Percentiles rank a stretch among this genome's conserved stretches.
phyloP scores from a whole-genome alignment of 2,797 vertebrate genomes.

The Sandelia bainsii region DNA sequence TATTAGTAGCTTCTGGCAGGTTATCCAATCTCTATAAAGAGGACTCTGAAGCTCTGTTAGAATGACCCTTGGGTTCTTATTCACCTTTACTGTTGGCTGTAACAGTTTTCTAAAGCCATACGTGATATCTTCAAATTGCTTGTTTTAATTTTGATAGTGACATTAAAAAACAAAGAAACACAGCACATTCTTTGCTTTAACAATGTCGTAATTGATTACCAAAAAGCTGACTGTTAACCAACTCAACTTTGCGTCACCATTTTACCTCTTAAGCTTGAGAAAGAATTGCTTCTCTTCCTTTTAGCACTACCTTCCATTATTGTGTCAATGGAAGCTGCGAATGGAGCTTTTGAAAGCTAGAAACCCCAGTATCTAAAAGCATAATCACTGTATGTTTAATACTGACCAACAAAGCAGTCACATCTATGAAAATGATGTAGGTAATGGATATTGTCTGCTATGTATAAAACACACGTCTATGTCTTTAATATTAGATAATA shows the following conservation, averaged over 20 bases:
- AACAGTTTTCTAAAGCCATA: too few relatives aligned
- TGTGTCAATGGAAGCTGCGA: not conserved
- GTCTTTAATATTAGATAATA: not conserved
- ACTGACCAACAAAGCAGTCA: not conserved
- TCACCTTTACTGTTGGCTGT: too few relatives aligned
- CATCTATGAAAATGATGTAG: not conserved
- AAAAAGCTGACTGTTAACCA: too few relatives aligned
- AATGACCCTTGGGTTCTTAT: too few relatives aligned
- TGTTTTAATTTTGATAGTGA: too few relatives aligned
- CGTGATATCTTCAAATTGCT: too few relatives aligned
- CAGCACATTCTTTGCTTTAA: too few relatives aligned
- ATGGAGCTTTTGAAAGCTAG: constrained; percentile 6
- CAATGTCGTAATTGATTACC: too few relatives aligned
- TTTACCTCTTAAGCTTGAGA: not conserved
- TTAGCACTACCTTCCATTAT: not conserved
- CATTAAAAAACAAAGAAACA: too few relatives aligned
- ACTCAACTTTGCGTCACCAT: not conserved
- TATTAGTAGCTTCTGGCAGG: too few relatives aligned
- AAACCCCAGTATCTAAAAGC: not conserved
- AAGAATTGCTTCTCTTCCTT: not conserved
- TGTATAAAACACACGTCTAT: not conserved
- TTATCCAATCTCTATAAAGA: too few relatives aligned
- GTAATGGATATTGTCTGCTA: not conserved
- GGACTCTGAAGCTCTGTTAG: too few relatives aligned
- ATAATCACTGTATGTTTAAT: not conserved